Evolutionary conservation across 23 tunicate genomes (phyloP).

Genomic region (Trididemnum miniatum): DNA sequence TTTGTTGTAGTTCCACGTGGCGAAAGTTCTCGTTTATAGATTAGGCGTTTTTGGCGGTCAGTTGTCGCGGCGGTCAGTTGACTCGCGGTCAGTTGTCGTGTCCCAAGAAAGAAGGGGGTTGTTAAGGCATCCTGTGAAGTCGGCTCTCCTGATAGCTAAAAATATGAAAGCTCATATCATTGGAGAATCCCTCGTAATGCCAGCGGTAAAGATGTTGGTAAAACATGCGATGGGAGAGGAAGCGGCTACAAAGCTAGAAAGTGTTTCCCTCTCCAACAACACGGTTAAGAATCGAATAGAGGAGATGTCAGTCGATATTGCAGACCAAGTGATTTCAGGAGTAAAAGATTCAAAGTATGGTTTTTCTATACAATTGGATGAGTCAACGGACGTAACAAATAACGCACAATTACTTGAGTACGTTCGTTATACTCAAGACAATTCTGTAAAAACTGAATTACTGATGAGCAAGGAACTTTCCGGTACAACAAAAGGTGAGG

Average conservation of each 20-base stretch:
- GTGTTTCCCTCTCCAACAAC: slow-evolving; percentile 44
- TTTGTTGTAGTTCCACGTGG: too few relatives aligned
- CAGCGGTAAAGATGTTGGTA: slow-evolving; percentile 51
- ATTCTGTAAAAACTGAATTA: slow-evolving; percentile 46
- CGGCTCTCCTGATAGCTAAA: slow-evolving; percentile 53
- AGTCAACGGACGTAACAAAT: slow-evolving; percentile 43
- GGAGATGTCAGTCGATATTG: slow-evolving; percentile 53
- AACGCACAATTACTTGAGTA: slow-evolving; percentile 38
- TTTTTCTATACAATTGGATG: slow-evolving; percentile 40
- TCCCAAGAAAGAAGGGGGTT: too few relatives aligned
- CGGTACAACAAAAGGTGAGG: slow-evolving; percentile 48
- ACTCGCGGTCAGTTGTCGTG: too few relatives aligned
- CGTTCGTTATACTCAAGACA: slow-evolving; percentile 49
- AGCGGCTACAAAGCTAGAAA: slow-evolving; percentile 48
- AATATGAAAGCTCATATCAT: slow-evolving; percentile 58
- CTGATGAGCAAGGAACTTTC: slow-evolving; percentile 42
- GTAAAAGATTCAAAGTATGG: slow-evolving; percentile 37
- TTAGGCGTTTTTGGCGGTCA: too few relatives aligned
- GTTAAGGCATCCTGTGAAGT: slow-evolving; percentile 54
- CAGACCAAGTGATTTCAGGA: slow-evolving; percentile 41
- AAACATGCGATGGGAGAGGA: slow-evolving; percentile 49
- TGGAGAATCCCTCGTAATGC: slow-evolving; percentile 58
- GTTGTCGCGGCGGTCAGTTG: too few relatives aligned
- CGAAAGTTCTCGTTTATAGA: too few relatives aligned
- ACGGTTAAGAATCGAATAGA: slow-evolving; percentile 47